These are phyloP conservation scores for Drosophila lacteicornis DNA, from an alignment of 1,140 invertebrate species.

Conservation along the genomic window DNA sequence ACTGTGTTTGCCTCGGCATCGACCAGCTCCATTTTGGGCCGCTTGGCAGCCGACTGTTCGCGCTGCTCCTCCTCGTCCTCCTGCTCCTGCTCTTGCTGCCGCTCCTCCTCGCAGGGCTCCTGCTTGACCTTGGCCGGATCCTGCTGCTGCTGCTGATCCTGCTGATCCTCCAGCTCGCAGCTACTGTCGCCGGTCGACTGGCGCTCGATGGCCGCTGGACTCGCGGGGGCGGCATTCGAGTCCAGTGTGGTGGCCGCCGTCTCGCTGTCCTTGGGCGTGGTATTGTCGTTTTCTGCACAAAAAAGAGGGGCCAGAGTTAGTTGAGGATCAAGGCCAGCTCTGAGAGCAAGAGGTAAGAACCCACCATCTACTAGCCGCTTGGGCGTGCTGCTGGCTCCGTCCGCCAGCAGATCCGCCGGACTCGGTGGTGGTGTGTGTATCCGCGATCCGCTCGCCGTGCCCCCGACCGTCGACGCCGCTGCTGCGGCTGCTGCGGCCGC, in stretches of 20 bases:
- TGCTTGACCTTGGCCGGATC: conserved; percentile 87
- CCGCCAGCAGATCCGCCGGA: conserved; percentile 88
- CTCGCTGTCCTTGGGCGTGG: conserved; percentile 75
- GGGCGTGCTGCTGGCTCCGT: conserved; percentile 89
- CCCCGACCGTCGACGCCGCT: conserved; percentile 70
- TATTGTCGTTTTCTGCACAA: conserved; percentile 81
- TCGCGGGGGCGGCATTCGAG: conserved; percentile 29
- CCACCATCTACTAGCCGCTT: conserved; percentile 87
- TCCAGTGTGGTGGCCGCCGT: conserved; percentile 34
- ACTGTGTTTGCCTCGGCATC: conserved; percentile 95
- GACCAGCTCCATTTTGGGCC: conserved; percentile 91
- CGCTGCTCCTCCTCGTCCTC: conserved; percentile 22
- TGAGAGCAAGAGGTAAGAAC: background rate
- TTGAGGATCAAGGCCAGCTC: no score
- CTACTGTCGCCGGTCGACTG: conserved; percentile 27
- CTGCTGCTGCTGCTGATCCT: conserved; percentile 21
- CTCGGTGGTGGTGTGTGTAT: conserved; percentile 89
- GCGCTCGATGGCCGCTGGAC: conserved; percentile 43
- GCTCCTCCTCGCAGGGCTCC: conserved; percentile 85
- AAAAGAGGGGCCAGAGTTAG: no score
- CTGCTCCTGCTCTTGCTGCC: conserved; percentile 85
- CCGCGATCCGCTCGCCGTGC: conserved; percentile 84
- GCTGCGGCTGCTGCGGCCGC: conserved; percentile 51
- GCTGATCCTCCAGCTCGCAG: conserved; percentile 45
- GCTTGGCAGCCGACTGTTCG: conserved; percentile 86